Evolutionary conservation across 30 jellyfish, hydroid and myxozoan genomes (phyloP).

Genomic region (Aurelia sp.): DNA sequence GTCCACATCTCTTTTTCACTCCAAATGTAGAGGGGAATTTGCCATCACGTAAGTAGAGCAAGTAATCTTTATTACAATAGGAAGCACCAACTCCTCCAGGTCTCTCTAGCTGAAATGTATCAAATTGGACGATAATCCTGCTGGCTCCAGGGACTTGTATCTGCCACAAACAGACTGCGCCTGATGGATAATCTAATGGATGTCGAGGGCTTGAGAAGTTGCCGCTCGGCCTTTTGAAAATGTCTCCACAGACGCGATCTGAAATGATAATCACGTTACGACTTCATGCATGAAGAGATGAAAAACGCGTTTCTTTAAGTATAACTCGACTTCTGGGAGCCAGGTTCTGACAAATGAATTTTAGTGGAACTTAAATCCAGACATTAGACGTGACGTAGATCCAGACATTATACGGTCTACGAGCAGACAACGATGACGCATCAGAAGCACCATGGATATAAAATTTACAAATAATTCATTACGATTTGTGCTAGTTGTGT

Average conservation of each 20-base stretch:
- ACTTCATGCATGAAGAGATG: too few species aligned
- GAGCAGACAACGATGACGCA: too few species aligned
- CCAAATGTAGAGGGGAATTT: slow-evolving; percentile 74
- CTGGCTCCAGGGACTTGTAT: slow-evolving; percentile 68
- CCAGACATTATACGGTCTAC: too few species aligned
- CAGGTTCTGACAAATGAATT: too few species aligned
- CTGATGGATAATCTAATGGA: slow-evolving; percentile 63
- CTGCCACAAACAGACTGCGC: slow-evolving; percentile 75
- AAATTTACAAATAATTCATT: too few species aligned
- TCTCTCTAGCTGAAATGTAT: slow-evolving; percentile 66
- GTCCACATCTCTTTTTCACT: slow-evolving; percentile 79
- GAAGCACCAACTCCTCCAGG: background rate
- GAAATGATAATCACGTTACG: too few species aligned
- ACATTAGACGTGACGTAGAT: too few species aligned
- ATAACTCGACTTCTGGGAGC: too few species aligned
- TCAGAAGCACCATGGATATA: too few species aligned
- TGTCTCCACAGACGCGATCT: slow-evolving; percentile 68
- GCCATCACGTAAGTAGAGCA: slow-evolving; percentile 68
- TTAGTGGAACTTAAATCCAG: too few species aligned
- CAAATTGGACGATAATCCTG: slow-evolving; percentile 49
- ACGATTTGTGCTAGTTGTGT: too few species aligned
- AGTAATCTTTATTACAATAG: slow-evolving; percentile 68
- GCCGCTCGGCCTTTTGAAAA: slow-evolving; percentile 51
- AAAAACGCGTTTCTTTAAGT: too few species aligned
- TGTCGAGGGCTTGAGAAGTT: slow-evolving; percentile 58